These are phyloP conservation scores for Apamea monoglypha DNA, from an alignment of 2,888 invertebrate species.

Conservation along the genomic window DNA sequence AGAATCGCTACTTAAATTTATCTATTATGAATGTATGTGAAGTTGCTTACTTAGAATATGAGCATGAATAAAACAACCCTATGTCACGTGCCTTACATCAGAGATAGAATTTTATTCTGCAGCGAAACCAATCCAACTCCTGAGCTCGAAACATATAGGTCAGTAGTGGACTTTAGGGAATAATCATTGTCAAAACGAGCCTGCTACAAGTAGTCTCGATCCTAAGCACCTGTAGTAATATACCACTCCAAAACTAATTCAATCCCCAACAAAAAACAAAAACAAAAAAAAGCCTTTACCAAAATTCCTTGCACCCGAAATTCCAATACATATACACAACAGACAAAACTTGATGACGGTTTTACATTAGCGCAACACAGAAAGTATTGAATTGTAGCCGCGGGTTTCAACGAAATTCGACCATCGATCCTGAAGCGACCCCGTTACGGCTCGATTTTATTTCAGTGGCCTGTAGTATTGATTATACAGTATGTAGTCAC, in stretches of 20 bases:
- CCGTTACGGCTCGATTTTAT: slow-evolving; percentile 69
- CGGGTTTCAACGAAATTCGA: slow-evolving; percentile 59
- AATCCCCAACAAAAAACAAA: slow-evolving; percentile 8
- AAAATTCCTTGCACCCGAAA: slow-evolving; percentile 25
- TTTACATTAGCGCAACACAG: slow-evolving; percentile 51
- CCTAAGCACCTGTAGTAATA: not conserved
- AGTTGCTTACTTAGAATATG: not conserved
- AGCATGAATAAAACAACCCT: not conserved
- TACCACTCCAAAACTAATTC: slow-evolving; percentile 22
- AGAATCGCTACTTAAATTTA: not conserved
- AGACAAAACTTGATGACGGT: slow-evolving; percentile 52
- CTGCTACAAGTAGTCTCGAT: not conserved
- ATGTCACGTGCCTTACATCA: not conserved
- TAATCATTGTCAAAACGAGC: not conserved
- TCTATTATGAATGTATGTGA: not conserved
- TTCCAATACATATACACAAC: slow-evolving; percentile 29
- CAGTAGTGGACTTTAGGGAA: not conserved
- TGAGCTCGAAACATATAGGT: not conserved
- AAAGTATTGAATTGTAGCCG: slow-evolving; percentile 39
- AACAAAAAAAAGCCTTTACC: not conserved
- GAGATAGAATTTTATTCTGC: not conserved
- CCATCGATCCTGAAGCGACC: slow-evolving; percentile 68
- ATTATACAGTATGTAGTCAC: slow-evolving; percentile 53
- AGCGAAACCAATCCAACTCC: slow-evolving; percentile 11
- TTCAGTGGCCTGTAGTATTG: slow-evolving; percentile 62